Conservation (phyloP, 2,113 vertebrate genomes). For the Tychaedon coryphoeus region DNA sequence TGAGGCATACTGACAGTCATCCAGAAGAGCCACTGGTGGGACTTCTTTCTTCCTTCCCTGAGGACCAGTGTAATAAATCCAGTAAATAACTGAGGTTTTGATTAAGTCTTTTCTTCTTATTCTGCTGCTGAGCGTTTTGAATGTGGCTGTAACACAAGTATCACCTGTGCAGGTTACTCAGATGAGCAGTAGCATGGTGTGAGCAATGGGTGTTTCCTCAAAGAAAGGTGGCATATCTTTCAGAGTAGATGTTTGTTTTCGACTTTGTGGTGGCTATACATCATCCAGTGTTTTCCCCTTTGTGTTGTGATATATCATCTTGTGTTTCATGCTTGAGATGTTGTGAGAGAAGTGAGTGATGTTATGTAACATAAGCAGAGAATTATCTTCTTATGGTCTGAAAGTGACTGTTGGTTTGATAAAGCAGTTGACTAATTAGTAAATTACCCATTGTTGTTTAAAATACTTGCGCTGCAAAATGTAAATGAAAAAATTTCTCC, state of each 20-base stretch:
- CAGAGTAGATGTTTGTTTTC: neutral
- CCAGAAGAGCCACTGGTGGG: neutral
- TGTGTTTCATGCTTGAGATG: constrained; percentile 7
- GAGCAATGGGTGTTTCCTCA: neutral
- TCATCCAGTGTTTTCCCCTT: constrained; percentile 28
- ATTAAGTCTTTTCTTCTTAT: neutral
- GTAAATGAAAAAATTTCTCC: constrained; percentile 75
- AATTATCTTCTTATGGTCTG: constrained; percentile 41
- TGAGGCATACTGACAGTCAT: neutral
- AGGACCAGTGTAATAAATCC: neutral
- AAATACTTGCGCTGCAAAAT: constrained; percentile 85
- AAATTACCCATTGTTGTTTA: constrained; percentile 77
- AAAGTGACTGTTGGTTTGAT: constrained; percentile 60
- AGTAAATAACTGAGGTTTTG: neutral
- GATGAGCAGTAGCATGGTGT: neutral
- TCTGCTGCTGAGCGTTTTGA: neutral
- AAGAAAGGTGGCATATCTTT: neutral
- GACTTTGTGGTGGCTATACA: neutral
- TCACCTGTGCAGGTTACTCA: neutral
- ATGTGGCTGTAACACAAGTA: rapidly evolving
- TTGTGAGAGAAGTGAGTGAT: constrained; percentile 49
- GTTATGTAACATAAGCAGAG: constrained; percentile 55
- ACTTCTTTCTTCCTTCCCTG: neutral
- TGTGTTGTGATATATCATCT: constrained; percentile 39
- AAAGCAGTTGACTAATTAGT: constrained; percentile 77